phyloP scores from a whole-genome alignment of 2,797 vertebrate genomes.

The Yasuhikotakia modesta region DNA sequence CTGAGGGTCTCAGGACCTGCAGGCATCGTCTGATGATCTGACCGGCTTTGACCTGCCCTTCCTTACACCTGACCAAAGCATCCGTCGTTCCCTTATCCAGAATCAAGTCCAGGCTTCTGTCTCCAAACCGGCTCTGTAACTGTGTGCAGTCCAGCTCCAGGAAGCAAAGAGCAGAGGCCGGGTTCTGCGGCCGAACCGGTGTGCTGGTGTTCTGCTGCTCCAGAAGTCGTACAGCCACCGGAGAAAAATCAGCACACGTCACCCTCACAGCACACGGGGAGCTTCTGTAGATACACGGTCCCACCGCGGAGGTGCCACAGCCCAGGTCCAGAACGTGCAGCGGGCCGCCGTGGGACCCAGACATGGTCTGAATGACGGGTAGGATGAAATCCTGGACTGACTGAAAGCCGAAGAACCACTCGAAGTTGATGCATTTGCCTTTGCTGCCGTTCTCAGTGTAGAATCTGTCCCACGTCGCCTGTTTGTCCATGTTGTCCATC shows the following conservation, averaged over 20 bases:
- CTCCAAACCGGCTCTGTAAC: too few species aligned
- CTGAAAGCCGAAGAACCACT: constrained; percentile 87
- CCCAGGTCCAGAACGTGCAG: constrained; percentile 80
- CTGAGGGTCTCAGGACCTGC: constrained; percentile 69
- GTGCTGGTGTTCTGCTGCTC: too few species aligned
- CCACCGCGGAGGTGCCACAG: constrained; percentile 82
- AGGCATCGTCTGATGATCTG: constrained; percentile 76
- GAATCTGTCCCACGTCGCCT: constrained; percentile 82
- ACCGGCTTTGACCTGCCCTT: constrained; percentile 69
- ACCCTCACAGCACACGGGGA: constrained; percentile 73
- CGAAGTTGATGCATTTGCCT: constrained; percentile 74
- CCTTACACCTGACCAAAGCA: constrained; percentile 74
- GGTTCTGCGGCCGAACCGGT: too few species aligned
- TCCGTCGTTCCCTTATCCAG: constrained; percentile 90
- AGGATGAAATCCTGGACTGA: constrained; percentile 65
- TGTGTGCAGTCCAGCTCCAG: too few species aligned
- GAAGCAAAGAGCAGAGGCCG: too few species aligned
- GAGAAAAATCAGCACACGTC: constrained; percentile 82
- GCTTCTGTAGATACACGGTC: constrained; percentile 75
- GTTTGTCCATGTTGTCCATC: constrained; percentile 81
- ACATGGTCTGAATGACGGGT: constrained; percentile 63
- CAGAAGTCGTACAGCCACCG: constrained; percentile 74
- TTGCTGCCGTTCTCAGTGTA: constrained; percentile 67
- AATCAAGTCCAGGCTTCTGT: constrained; percentile 75
- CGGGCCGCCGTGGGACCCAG: not conserved